Conservation (phyloP, 2,888 invertebrate species). For the Parnassius smintheus region DNA sequence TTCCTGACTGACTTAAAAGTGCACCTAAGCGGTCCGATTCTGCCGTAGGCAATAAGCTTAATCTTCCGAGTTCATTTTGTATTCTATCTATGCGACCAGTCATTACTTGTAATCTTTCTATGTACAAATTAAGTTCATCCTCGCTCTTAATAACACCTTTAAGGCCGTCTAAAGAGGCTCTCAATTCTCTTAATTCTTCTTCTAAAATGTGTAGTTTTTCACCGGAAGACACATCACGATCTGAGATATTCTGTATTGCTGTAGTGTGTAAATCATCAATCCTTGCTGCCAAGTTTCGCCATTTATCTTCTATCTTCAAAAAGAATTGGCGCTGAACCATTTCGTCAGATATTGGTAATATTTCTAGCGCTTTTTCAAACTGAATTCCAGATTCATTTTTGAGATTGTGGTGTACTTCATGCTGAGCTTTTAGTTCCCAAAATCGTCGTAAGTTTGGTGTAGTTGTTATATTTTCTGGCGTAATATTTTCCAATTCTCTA, state of each 20-base stretch:
- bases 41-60: slow-evolving; percentile 86
- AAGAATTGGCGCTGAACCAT: slow-evolving; percentile 90
- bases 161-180: slow-evolving; percentile 84
- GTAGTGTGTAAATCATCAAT: slow-evolving; percentile 85
- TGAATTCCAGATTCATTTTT: slow-evolving; percentile 86
- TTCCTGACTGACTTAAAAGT: slow-evolving; percentile 85
- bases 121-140: slow-evolving; percentile 90
- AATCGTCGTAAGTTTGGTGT: slow-evolving; percentile 89
- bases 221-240: slow-evolving; percentile 86
- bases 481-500: slow-evolving; percentile 84
- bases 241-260: slow-evolving; percentile 86
- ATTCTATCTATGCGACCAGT: slow-evolving; percentile 88
- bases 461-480: slow-evolving; percentile 83
- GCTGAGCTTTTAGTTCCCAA: slow-evolving; percentile 94
- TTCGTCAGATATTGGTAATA: slow-evolving; percentile 92
- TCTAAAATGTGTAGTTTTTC: slow-evolving; percentile 89
- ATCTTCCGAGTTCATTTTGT: slow-evolving; percentile 88
- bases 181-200: slow-evolving; percentile 88
- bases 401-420: slow-evolving; percentile 90
- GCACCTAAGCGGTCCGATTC: slow-evolving; percentile 90
- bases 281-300: slow-evolving; percentile 83
- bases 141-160: slow-evolving; percentile 91
- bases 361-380: slow-evolving; percentile 88
- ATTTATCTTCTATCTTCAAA: slow-evolving; percentile 88
- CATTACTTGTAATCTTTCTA: slow-evolving; percentile 90